Conservation (phyloP, 2,797 vertebrate species). For the Fratercula arctica region DNA sequence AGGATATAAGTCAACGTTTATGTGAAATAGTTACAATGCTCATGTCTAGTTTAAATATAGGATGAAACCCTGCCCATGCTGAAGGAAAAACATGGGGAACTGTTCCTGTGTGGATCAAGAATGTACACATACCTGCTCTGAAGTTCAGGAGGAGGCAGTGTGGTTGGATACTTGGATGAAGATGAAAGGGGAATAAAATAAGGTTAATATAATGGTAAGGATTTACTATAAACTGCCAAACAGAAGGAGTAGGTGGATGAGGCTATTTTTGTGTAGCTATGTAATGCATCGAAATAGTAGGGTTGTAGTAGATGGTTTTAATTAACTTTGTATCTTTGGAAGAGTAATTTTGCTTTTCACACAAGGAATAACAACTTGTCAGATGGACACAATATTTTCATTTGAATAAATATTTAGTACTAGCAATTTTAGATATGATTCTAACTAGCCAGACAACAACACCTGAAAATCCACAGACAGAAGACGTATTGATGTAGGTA, state of each 20-base stretch:
- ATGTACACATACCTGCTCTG: slow-evolving; percentile 49
- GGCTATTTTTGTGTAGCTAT: slow-evolving; percentile 42
- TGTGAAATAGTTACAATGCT: not conserved
- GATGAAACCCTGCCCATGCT: not conserved
- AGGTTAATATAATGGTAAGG: slow-evolving; percentile 38
- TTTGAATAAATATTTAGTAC: not conserved
- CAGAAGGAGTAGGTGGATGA: slow-evolving; percentile 33
- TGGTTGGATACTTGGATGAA: slow-evolving; percentile 50
- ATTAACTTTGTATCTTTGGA: slow-evolving; percentile 38
- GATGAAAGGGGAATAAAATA: slow-evolving; percentile 53
- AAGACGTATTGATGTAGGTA: not conserved
- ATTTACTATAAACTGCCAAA: slow-evolving; percentile 31
- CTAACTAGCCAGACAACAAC: not conserved
- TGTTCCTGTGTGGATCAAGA: slow-evolving; percentile 17
- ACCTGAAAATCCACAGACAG: not conserved
- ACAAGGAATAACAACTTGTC: not conserved
- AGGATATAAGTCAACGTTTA: not conserved
- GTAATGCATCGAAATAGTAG: not conserved
- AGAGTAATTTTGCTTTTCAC: slow-evolving; percentile 17
- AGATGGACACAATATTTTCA: not conserved
- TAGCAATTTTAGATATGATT: not conserved
- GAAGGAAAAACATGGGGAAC: slow-evolving; percentile 7
- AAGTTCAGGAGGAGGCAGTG: slow-evolving; percentile 36
- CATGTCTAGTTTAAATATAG: slow-evolving; percentile 35
- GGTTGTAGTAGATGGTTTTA: not conserved